These are phyloP conservation scores for Rhineura floridana DNA, from an alignment of 2,113 vertebrate genomes.

Conservation along the genomic window DNA sequence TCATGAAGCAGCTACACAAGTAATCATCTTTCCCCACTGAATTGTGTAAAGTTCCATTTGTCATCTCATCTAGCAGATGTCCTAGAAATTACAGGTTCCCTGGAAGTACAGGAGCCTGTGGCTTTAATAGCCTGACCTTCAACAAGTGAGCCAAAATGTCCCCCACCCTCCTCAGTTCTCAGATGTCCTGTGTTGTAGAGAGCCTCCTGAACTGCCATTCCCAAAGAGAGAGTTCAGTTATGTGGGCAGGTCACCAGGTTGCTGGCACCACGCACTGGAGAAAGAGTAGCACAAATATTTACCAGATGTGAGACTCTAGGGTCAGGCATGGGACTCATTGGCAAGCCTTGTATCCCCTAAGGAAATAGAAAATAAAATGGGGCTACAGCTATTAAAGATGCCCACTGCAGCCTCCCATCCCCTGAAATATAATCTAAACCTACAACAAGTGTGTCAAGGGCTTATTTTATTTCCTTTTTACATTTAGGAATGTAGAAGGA, in stretches of 20 bases:
- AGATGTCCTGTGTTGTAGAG: not conserved
- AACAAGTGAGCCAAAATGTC: accelerated
- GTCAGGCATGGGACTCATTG: not conserved
- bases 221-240: not conserved
- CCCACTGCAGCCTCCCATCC: not conserved
- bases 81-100: not conserved
- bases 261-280: not conserved
- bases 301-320: not conserved
- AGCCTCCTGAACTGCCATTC: not conserved
- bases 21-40: not conserved
- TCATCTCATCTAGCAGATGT: conserved; percentile 22
- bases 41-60: accelerated
- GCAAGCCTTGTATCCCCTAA: accelerated
- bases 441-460: not conserved
- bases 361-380: not conserved
- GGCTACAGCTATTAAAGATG: not conserved
- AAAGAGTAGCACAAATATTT: not conserved
- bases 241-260: not conserved
- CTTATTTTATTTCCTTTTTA: not conserved
- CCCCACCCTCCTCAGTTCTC: not conserved
- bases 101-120: not conserved
- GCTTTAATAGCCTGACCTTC: conserved; percentile 7
- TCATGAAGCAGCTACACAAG: not conserved
- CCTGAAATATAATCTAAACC: not conserved
- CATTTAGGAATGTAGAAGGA: conserved; percentile 1